A percentile compares a stretch with the other conserved stretches of the same genome.
phyloP scores from a whole-genome alignment of 1,140 invertebrate species.

The Brachionus calyciflorus region DNA sequence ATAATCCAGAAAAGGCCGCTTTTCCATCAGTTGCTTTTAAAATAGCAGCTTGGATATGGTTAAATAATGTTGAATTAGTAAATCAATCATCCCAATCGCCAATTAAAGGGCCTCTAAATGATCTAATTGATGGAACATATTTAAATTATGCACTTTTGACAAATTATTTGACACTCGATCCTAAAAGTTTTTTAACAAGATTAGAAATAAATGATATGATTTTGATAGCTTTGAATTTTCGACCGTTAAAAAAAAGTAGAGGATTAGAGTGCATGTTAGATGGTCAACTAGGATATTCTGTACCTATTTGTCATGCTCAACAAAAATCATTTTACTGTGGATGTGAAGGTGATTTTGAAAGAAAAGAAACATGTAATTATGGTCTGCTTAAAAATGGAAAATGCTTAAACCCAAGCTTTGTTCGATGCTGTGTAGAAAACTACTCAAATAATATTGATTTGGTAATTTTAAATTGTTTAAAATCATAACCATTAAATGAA shows the following conservation, averaged over 20 bases:
- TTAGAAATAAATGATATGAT: background rate
- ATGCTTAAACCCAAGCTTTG: no score
- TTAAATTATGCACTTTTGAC: background rate
- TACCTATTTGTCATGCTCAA: background rate
- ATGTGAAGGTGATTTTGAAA: no score
- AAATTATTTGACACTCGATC: background rate
- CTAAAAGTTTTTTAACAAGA: background rate
- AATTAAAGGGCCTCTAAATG: background rate
- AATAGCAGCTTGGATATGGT: conserved; percentile 24
- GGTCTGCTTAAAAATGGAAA: no score
- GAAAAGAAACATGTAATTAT: no score
- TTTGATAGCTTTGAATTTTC: background rate
- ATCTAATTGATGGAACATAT: conserved; percentile 5
- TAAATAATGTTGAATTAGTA: background rate
- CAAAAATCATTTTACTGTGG: no score
- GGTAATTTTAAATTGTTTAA: no score
- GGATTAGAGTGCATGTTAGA: background rate
- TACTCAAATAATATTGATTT: no score
- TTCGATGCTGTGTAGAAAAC: no score
- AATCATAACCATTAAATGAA: no score
- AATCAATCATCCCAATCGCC: background rate
- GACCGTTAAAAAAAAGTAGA: background rate
- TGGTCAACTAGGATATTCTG: background rate
- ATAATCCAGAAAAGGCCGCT: conserved; percentile 1
- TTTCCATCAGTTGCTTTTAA: conserved; percentile 21